Evolutionary conservation across 2,888 invertebrate species (phyloP), one percentile per base, ranked within the genome.

Genomic region (Gymnoscelis rufifasciata): DNA sequence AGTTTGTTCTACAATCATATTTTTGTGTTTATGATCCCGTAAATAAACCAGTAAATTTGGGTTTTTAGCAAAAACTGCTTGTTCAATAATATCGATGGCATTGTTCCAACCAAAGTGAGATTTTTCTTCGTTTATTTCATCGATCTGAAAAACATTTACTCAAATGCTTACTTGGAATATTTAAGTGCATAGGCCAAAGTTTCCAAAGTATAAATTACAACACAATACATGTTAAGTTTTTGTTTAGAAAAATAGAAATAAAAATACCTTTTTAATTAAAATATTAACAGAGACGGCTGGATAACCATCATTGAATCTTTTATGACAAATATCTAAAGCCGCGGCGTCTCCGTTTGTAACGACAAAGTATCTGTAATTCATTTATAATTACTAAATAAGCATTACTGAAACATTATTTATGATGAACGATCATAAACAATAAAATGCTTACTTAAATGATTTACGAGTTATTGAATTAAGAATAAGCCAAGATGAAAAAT

Each of bases 331-430:
- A 3, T 37, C 10, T 2, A 38, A 31, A 8, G 37, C 37, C 12
- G 19, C 19, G n/a, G 30, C 11, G 3, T 19, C n/a, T n/a, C 46
- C 46, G 26, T 38, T 41, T 7, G 38, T 11, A n/a, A 47, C 31
- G 3, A 47, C 37, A 7, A 47, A 47, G 23, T 47, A 41, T 23
- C 46, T 47, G 37, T 26, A 41, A 47, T 8, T 1, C n/a, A n/a
- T n/a, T n/a, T n/a, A n/a, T n/a, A n/a, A n/a, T n/a, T n/a, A n/a
- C n/a, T n/a, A n/a, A n/a, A n/a, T n/a, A n/a, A n/a, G n/a, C n/a
- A n/a, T n/a, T n/a, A n/a, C n/a, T n/a, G n/a, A n/a, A n/a, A n/a
- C n/a, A n/a, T n/a, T n/a, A n/a, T n/a, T n/a, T n/a, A n/a, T n/a
- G n/a, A n/a, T n/a, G n/a, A n/a, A n/a, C n/a, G n/a, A n/a, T n/a